These are phyloP conservation scores for Myotis davidii DNA, from an alignment of 2,113 vertebrate species.

Conservation along the genomic window DNA sequence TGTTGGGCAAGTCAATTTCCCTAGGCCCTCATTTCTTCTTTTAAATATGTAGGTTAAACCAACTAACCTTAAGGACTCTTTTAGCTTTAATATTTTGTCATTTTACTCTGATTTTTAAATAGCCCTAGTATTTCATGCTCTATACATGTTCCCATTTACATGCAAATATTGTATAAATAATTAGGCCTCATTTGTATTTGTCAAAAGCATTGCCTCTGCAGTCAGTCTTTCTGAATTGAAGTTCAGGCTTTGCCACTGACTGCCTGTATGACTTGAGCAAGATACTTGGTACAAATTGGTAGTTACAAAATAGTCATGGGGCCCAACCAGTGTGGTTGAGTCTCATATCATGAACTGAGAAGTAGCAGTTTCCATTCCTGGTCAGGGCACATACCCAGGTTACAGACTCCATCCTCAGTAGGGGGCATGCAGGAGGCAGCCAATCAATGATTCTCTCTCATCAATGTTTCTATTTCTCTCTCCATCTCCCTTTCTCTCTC, in stretches of 20 bases:
- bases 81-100: neutral
- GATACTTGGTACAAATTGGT: neutral
- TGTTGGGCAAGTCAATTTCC: neutral
- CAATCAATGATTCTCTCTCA: too few relatives aligned
- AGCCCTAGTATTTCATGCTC: neutral
- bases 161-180: neutral
- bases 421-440: too few relatives aligned
- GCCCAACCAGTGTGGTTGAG: too few relatives aligned
- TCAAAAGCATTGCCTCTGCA: neutral
- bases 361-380: too few relatives aligned
- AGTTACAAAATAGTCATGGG: neutral
- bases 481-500: too few relatives aligned
- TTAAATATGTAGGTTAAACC: neutral
- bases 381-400: too few relatives aligned
- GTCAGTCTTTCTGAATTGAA: neutral
- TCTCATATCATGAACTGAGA: too few relatives aligned
- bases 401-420: too few relatives aligned
- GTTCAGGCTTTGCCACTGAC: neutral
- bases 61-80: neutral
- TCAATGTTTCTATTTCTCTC: too few relatives aligned
- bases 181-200: neutral
- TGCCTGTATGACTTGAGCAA: neutral
- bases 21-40: neutral
- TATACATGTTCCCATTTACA: neutral
- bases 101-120: conserved; percentile 31